Conservation (phyloP, 2,113 vertebrate species). For the Eubucco bourcierii region DNA sequence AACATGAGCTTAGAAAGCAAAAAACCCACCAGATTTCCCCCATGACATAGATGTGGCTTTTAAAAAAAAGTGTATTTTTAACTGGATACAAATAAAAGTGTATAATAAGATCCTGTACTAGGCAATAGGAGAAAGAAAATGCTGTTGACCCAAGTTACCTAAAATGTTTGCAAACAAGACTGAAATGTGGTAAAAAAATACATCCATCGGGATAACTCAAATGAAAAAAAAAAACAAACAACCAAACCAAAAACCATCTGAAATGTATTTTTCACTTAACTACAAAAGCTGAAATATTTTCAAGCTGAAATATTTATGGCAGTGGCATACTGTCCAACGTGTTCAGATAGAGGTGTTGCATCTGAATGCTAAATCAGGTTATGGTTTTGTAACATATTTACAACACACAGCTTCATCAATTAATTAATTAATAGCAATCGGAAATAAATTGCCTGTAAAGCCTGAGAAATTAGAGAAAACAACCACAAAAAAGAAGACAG, state of each 20-base stretch:
- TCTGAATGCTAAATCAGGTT: background rate
- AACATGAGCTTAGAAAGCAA: background rate
- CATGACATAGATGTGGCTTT: background rate
- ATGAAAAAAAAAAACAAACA: background rate
- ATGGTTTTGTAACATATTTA: background rate
- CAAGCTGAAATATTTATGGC: background rate
- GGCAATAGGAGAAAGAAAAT: background rate
- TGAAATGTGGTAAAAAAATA: background rate
- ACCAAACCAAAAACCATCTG: background rate
- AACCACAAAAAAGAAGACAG: background rate
- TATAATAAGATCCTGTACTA: background rate
- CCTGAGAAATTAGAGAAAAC: no score
- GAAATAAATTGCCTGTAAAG: no score
- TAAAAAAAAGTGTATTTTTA: background rate
- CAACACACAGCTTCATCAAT: rapidly evolving
- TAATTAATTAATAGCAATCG: background rate
- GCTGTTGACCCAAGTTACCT: background rate
- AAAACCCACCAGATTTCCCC: background rate
- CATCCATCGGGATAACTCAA: background rate
- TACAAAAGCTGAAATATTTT: background rate
- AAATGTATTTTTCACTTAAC: background rate
- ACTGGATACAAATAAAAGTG: background rate
- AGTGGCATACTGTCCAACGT: background rate
- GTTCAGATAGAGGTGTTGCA: background rate
- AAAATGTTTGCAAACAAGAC: background rate